Evolutionary conservation across 2,113 vertebrate genomes (phyloP).

Genomic region (Sinocyclocheilus grahami): DNA sequence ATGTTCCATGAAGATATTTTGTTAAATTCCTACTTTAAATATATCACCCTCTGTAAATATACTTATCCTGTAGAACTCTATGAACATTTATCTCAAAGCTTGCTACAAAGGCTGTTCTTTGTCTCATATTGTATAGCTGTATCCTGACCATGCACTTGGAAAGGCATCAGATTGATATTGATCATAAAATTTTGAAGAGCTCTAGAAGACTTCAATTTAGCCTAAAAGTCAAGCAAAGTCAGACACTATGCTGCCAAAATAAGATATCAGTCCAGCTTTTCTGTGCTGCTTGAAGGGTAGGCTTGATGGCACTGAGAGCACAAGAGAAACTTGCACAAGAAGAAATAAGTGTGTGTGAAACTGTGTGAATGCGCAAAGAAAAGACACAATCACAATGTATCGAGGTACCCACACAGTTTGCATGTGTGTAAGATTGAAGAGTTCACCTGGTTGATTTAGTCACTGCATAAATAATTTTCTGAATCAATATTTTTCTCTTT

Average conservation of each 20-base stretch:
- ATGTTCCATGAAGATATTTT: too few species aligned
- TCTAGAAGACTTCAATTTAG: not conserved
- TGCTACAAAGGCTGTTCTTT: not conserved
- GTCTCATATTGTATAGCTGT: not conserved
- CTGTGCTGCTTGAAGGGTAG: not conserved
- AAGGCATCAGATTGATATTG: not conserved
- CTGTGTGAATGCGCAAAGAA: constrained; percentile 41
- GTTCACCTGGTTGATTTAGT: not conserved
- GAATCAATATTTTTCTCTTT: not conserved
- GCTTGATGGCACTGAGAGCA: constrained; percentile 32
- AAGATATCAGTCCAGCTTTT: constrained; percentile 33
- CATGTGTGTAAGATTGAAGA: constrained; percentile 19
- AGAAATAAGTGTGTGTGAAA: constrained; percentile 12
- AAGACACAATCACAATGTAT: constrained; percentile 27
- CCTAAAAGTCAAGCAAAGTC: constrained; percentile 30
- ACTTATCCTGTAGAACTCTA: not conserved
- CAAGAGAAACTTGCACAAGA: constrained; percentile 20
- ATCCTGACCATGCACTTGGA: not conserved
- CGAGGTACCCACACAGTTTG: not conserved
- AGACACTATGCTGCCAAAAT: constrained; percentile 5
- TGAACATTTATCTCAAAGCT: not conserved
- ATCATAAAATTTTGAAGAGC: constrained; percentile 5
- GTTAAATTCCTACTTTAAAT: too few species aligned
- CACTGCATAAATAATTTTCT: not conserved
- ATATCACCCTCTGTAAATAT: not conserved